Base-by-base conservation (phyloP, 1,140 invertebrate species). In the Gonatopus flavifemur region DNA sequence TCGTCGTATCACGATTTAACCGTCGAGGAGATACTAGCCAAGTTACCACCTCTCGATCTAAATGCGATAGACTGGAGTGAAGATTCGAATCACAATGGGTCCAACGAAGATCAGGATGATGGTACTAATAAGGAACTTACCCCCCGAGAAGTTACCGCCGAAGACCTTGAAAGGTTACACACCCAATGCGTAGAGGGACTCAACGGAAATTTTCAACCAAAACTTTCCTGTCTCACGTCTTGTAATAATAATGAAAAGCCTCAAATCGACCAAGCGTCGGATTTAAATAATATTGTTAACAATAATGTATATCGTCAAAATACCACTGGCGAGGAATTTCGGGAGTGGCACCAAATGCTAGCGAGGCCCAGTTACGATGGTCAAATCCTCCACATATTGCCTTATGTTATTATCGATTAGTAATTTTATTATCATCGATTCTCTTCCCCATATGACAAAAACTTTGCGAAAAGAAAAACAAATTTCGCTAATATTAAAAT, bases 381-480 rank as follows among this genome's bases (percentile, higher is more conserved):
- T 66, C 87, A 91, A 73, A 80, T 82, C 64, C 81, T 94, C 75
- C 84, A 87, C 78, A 88, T 94, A 83, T 84, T 94, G 84, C 93
- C 93, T 81, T 96, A 96, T 81, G 90, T 93, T 80, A 86, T 93
- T 71, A 89, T 92, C 79, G 90, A 94, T 83, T 93, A 84, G 72
- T 74, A 55, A 66, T 57, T 66, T 61, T 63, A 57, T 63, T 62
- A 55, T 55, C 47, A 46, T 58, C 53, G 50, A 60, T 61, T 55
- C 55, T 59, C 57, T 47, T 57, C 32, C 37, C 44, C 13, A 12
- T 20, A 10, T 30, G 1, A 10, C 12, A 16, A 18, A 12, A 43
- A 41, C 49, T 43, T 61, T 61, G 50, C 51, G 47, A 62, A 43
- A 33, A 57, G 32, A 52, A 64, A 52, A 56, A 60, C 35, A 39